Base-by-base conservation (phyloP, 2,888 invertebrate genomes). In the Agelastica alni region DNA sequence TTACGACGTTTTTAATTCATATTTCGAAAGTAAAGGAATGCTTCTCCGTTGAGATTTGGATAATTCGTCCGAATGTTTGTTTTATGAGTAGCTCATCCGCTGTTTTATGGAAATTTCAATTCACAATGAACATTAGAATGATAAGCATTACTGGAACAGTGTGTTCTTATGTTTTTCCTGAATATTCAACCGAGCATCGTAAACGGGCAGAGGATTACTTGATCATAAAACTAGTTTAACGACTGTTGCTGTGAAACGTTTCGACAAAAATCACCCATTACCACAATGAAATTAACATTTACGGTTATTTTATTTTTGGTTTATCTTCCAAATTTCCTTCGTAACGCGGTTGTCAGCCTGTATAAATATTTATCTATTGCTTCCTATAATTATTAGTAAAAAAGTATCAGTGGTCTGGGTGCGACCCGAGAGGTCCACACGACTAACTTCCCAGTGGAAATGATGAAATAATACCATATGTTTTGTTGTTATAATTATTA, bases 31-130 rank as follows among this genome's bases (percentile, higher is more conserved):
- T n/a, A n/a, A n/a, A n/a, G n/a, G 9, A 26, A 26, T 7, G 26
- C 9, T 26, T 26, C 26, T 26, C 7, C 7, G 26, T 64, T 64
- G 63, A 60, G 59, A 56, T 60, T 63, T 68, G 67, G 68, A 60
- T 69, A 67, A 69, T 69, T 68, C 59, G 65, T 54, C 62, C 37
- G 26, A 61, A 60, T 66, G 59, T 69, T 69, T 64, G 60, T 69
- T 67, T 68, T 61, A 67, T 56, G 59, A 59, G 61, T 56, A 55
- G 60, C 61, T 60, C 62, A 61, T 65, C 63, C 64, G 66, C 55
- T 30, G 45, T 59, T 53, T 42, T 56, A 37, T 51, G 36, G 56
- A 62, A 53, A 56, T 59, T 53, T 28, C 45, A 31, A 44, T 49
- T 53, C 44, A 52, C 56, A 62, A 64, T 60, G 62, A 57, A 32